A percentile compares a stretch with the other conserved stretches of the same genome.
phyloP scores from a whole-genome alignment of 2,797 vertebrate genomes.

The Glossophaga mutica region DNA sequence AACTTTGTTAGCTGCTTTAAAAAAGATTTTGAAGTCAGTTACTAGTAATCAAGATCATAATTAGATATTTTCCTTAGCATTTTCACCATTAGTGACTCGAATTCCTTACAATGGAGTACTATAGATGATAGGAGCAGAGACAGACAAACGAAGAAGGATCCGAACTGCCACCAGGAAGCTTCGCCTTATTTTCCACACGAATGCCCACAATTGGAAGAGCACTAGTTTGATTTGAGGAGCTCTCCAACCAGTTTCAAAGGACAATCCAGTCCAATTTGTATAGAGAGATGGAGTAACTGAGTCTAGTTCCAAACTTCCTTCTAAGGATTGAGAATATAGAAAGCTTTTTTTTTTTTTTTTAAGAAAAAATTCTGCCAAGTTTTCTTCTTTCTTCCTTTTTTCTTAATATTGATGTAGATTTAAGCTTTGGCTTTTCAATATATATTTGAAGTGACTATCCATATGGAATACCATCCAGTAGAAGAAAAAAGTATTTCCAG shows the following conservation, averaged over 20 bases:
- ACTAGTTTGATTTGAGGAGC: not conserved
- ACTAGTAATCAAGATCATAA: not conserved
- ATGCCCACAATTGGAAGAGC: not conserved
- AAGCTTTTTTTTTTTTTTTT: conserved; percentile 38
- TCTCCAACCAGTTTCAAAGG: not conserved
- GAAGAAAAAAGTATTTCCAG: conserved; percentile 57
- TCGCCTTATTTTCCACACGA: not conserved
- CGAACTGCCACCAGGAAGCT: not conserved
- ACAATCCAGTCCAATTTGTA: not conserved
- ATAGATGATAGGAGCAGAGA: not conserved
- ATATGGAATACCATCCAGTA: conserved; percentile 35
- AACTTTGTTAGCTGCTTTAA: conserved; percentile 12
- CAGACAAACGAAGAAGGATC: not conserved
- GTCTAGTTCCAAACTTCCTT: conserved; percentile 33
- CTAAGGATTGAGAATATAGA: conserved; percentile 34
- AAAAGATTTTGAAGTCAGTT: not conserved
- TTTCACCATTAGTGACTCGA: not conserved
- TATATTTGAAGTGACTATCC: conserved; percentile 36
- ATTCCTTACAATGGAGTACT: not conserved
- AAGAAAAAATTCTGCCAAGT: not conserved
- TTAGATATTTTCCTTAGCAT: not conserved
- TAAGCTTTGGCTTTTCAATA: conserved; percentile 55
- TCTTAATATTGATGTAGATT: conserved; percentile 44
- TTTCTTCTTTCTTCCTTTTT: not conserved
- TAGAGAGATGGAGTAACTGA: not conserved